phyloP scores from a whole-genome alignment of 2,888 invertebrate species.

The Latheticus oryzae region DNA sequence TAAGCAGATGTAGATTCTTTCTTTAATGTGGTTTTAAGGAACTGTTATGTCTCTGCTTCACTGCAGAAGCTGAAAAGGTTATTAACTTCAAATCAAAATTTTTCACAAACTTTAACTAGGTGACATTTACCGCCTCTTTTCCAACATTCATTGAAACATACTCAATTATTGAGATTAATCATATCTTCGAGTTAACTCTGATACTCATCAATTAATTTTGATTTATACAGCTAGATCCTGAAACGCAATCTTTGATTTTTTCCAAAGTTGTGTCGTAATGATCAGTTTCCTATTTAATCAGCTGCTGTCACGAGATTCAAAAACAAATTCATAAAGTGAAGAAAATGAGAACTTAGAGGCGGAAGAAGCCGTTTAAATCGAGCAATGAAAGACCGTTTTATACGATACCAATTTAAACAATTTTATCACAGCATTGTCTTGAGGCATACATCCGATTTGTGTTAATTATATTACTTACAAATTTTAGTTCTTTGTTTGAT shows the following conservation, averaged over 20 bases:
- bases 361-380: constrained; percentile 5
- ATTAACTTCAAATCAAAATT: constrained; percentile 9
- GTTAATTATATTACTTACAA: too few relatives aligned
- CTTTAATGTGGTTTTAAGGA: constrained; percentile 7
- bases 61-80: constrained; percentile 3
- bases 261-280: constrained; percentile 5
- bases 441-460: too few relatives aligned
- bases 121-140: constrained; percentile 6
- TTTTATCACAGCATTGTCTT: too few relatives aligned
- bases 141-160: background rate
- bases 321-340: constrained; percentile 5
- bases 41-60: constrained; percentile 15
- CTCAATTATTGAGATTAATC: constrained; percentile 13
- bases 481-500: too few relatives aligned
- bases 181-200: constrained; percentile 8
- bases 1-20: constrained; percentile 7
- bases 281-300: constrained; percentile 4
- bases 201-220: constrained; percentile 24
- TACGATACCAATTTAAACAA: too few relatives aligned
- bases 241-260: constrained; percentile 11
- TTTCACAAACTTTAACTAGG: background rate
- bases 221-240: constrained; percentile 5
- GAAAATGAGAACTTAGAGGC: background rate
- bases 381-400: too few relatives aligned
- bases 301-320: constrained; percentile 5